Base-by-base conservation (phyloP, 2,888 invertebrate species). In the Buathra laborator region DNA sequence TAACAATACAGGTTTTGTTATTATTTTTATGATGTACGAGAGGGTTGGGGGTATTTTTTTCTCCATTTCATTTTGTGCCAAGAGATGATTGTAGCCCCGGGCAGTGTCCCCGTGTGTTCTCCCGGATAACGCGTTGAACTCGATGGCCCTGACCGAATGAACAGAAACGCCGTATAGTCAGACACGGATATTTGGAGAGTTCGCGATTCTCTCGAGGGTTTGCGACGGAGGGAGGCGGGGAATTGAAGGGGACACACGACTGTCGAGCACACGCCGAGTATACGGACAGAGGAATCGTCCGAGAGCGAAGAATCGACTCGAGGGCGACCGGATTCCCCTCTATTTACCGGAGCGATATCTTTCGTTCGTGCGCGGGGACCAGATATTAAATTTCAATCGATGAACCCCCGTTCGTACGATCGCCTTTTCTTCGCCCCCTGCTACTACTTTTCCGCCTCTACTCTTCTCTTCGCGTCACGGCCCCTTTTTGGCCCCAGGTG, bases 371-470 rank as follows among this genome's bases (percentile, higher is more conserved):
- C 83, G 86, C 83, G 86, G 89, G 89, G 91, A 90, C 88, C 85
- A 89, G 91, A 92, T 92, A 92, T 92, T 92, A 92, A 92, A 92
- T 92, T 92, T 92, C 92, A 92, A 92, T 92, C 92, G 92, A 92
- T 92, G 91, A 82, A 70, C 78, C 72, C 37, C 53, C 72, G 53
- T 66, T 68, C 48, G 37, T 76, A 66, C 79, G 74, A 81, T 77
- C 82, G 79, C 66, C 84, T 77, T 86, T 81, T 79, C 85, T 74
- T 67, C 75, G 79, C 24, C 37, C 67, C 43, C 59, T 44, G 29
- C 67, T 81, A 70, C 77, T 53, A 62, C 72, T 77, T 76, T 78
- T 72, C 70, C 53, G 19, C 64, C 32, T 48, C 74, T 29, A 29
- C 14, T 71, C 62, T 37, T 68, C 67, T 24, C 62, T 71, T 48